Percentiles rank a stretch among this genome's conserved stretches.
Conservation (phyloP, 2,797 vertebrate genomes). For the Gallinago stenura region DNA sequence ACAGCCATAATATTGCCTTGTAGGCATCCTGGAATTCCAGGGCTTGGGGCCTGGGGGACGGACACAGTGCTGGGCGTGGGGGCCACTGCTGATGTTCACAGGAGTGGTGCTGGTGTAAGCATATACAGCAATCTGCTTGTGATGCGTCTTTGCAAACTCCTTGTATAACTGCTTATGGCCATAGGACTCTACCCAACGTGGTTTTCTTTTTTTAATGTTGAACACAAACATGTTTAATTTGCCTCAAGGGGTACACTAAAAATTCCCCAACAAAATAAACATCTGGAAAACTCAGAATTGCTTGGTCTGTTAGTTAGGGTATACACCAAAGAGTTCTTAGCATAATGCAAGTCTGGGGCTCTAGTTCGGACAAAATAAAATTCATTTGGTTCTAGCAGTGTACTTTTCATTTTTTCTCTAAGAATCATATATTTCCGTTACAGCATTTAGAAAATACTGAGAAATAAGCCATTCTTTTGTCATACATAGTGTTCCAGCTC, state of each 20-base stretch:
- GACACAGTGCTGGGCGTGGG: accelerated
- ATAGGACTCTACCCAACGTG: accelerated
- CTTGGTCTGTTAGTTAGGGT: neutral
- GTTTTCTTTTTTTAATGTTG: neutral
- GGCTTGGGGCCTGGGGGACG: neutral
- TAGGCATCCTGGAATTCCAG: accelerated
- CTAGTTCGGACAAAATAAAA: neutral
- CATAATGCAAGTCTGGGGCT: neutral
- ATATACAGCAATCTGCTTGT: neutral
- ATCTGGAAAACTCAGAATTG: neutral
- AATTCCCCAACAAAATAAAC: neutral
- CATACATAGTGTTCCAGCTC: neutral
- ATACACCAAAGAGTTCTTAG: neutral
- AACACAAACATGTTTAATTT: neutral
- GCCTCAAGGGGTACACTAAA: neutral
- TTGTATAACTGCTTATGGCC: neutral
- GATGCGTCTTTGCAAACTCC: neutral
- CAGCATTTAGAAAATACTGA: neutral
- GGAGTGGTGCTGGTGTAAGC: neutral
- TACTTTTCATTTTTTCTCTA: neutral
- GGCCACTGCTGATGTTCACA: neutral
- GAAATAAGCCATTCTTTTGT: neutral
- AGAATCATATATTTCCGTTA: neutral
- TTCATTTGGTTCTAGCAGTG: neutral
- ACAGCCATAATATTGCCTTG: accelerated